Conservation (phyloP, 2,888 invertebrate species). For the Luperina nickerlii region DNA sequence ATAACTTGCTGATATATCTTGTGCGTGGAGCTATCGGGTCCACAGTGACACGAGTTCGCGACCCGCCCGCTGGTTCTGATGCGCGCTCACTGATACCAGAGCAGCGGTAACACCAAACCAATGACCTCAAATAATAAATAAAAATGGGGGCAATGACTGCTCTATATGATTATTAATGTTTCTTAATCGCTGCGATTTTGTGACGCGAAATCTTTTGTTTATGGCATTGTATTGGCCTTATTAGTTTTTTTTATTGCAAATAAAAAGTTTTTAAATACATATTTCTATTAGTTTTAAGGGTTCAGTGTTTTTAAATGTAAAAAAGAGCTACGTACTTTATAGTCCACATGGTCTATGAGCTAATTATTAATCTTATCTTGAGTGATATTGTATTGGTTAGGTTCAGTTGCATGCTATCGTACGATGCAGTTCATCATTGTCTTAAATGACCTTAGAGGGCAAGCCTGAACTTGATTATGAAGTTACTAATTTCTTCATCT, state of each 20-base stretch:
- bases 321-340: neutral
- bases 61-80: slow-evolving; percentile 38
- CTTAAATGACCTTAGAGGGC: slow-evolving; percentile 1
- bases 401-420: slow-evolving; percentile 17
- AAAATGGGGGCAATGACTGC: slow-evolving; percentile 51
- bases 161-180: slow-evolving; percentile 29
- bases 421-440: slow-evolving; percentile 18
- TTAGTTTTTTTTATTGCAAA: neutral
- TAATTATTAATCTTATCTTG: slow-evolving; percentile 20
- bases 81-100: slow-evolving; percentile 24
- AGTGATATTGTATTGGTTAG: slow-evolving; percentile 18
- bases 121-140: slow-evolving; percentile 20
- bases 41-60: slow-evolving; percentile 29
- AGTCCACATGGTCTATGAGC: slow-evolving; percentile 2
- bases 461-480: slow-evolving; percentile 14
- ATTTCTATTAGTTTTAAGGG: neutral
- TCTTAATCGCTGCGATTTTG: slow-evolving; percentile 15
- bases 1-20: neutral
- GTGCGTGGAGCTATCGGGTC: slow-evolving; percentile 36
- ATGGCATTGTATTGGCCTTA: neutral
- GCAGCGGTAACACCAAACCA: slow-evolving; percentile 24
- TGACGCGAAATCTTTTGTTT: slow-evolving; percentile 15
- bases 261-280: neutral
- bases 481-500: neutral
- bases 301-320: neutral